Percentiles rank a stretch among this genome's conserved stretches.
Conservation (phyloP, 2,888 invertebrate species). For the Linnaemya tessellans region DNA sequence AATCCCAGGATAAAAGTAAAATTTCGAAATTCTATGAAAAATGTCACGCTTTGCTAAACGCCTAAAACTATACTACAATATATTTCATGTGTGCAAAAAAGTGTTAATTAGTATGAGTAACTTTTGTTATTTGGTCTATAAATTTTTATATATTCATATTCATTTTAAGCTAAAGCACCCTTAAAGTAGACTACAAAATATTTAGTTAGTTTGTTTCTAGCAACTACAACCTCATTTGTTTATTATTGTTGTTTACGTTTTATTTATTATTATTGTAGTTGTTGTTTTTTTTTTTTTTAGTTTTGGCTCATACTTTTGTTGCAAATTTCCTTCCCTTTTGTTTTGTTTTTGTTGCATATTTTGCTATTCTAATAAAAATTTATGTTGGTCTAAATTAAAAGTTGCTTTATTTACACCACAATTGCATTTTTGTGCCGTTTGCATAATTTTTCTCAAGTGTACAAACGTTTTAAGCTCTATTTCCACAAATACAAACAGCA, state of each 20-base stretch:
- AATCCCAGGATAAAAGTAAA: neutral
- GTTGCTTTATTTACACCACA: slow-evolving; percentile 61
- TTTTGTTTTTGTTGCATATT: slow-evolving; percentile 1
- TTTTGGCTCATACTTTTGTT: slow-evolving; percentile 37
- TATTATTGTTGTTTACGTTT: slow-evolving; percentile 47
- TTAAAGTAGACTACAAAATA: slow-evolving; percentile 54
- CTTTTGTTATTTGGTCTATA: slow-evolving; percentile 17
- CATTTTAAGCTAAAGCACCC: slow-evolving; percentile 37
- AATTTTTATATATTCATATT: slow-evolving; percentile 19
- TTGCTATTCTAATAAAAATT: slow-evolving; percentile 50
- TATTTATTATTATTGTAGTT: slow-evolving; percentile 50
- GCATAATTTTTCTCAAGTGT: slow-evolving; percentile 65
- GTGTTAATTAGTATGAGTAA: slow-evolving; percentile 37
- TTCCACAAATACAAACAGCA: slow-evolving; percentile 39
- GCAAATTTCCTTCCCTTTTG: neutral
- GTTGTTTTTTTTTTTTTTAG: slow-evolving; percentile 10
- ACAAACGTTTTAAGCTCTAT: slow-evolving; percentile 62
- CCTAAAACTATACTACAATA: slow-evolving; percentile 46
- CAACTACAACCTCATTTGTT: slow-evolving; percentile 52
- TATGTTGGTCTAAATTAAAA: slow-evolving; percentile 67
- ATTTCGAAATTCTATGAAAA: neutral
- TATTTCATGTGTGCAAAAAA: neutral
- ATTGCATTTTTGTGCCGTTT: slow-evolving; percentile 53
- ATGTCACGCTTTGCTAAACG: slow-evolving; percentile 7
- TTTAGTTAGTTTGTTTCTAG: slow-evolving; percentile 4